Evolutionary conservation across 2,113 vertebrate species (phyloP), one percentile per base, ranked within the genome.

Genomic region (Corvus hawaiiensis): DNA sequence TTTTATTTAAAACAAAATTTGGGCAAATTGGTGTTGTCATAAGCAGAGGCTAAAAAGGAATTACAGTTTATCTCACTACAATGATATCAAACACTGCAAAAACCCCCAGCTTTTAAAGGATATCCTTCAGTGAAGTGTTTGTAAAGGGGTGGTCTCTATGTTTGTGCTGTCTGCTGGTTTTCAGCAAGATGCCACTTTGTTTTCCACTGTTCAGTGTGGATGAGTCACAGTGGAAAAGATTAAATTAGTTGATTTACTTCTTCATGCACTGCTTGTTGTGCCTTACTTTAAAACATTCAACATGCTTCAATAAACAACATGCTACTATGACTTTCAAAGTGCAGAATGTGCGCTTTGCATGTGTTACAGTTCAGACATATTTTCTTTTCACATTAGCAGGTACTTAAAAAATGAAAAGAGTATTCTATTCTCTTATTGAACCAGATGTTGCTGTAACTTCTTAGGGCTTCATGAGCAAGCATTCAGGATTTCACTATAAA

Each of bases 401-500:
- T 76, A 84, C n/a, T 59, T 77, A n/a, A 89, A 84, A 78, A 77
- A 46, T 46, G 10, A 76, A 77, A 84, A 89, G 72, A 72, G 54
- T 87, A 77, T 59, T 91, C 61, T 89, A 64, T 89, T 94, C 41
- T 84, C 26, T 83, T 41, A 43, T 30, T 68, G 43, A 93, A 94
- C 35, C 86, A 96, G 88, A 73, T 91, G 74, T 92, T 96, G 64
- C 52, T 94, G 9, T 87, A 89, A 64, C 44, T 95, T 68, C 54
- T n/a, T 51, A 79, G 33, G n/a, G 16, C 58, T 93, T 96, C 24
- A 78, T 79, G 91, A 96, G 73, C 83, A 96, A 95, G 74, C n/a
- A 91, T 87, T 86, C 71, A 75, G n/a, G 19, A 61, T 95, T 96
- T 94, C 44, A 61, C 24, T 84, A 52, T 64, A 91, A 94, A 84